Base-by-base conservation (phyloP, 1,140 invertebrate genomes). In the Anastrepha ludens region DNA sequence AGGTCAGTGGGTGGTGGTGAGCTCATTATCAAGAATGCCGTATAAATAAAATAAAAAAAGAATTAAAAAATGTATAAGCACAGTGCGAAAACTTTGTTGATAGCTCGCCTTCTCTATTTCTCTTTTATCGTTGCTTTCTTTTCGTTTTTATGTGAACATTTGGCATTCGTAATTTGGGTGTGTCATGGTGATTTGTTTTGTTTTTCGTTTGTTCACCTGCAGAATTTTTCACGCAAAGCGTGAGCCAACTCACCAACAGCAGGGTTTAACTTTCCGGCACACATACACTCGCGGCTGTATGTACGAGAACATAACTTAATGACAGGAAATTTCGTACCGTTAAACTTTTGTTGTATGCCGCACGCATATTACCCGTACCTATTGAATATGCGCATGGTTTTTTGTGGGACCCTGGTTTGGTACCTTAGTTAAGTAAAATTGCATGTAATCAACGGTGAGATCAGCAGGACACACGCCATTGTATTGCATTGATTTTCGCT, bases 1-100 rank as follows among this genome's bases (percentile, higher is more conserved):
- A 81, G 74, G 74, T 81, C 74, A 81, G 74, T 81, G 74, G 74
- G 74, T 81, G 74, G 74, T 55, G n/a, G 74, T 58, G 74, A 81
- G 74, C 74, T 81, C 74, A 81, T 81, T 81, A 81, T 81, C 67
- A 50, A 55, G 29, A 20, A n/a, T 55, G 17, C n/a, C 2, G n/a
- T 55, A 74, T 3, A 70, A 41, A 29, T 70, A 29, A 70, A 70
- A 41, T 29, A 74, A 17, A 50, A 44, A 50, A 62, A 6, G 39
- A 67, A 67, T 17, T 8, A 62, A 62, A 13, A 62, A 11, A 62
- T n/a, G 4, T n/a, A 62, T 62, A 67, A 67, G 64, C 4, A 67
- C 41, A 39, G 64, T 29, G 6, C 7, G 64, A n/a, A 29, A 67
- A 67, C 60, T 62, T 62, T 15, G 60, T 62, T 15, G 64, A 41